Base-by-base conservation (phyloP, 2,113 vertebrate genomes). In the Sminthopsis crassicaudata region DNA sequence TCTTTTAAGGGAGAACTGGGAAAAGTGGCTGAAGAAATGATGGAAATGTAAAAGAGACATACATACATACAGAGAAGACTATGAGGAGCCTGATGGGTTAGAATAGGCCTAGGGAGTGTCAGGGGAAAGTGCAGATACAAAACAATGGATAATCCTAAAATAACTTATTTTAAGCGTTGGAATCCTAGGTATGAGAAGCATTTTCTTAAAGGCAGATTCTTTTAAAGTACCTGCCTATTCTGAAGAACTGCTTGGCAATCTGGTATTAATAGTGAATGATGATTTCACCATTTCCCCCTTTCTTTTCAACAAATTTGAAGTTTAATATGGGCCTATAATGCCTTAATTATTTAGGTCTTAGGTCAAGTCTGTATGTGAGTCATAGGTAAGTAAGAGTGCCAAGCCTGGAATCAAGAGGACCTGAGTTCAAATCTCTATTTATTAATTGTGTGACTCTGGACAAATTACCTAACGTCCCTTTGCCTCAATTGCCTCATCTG, bases 141-240 rank as follows among this genome's bases (percentile, higher is more conserved):
- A 76, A 76, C 60, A 76, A n/a, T n/a, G n/a, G 60, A n/a, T 76
- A 76, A 76, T 76, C 60, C 60, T 76, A 76, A 76, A 76, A 76
- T n/a, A 76, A 76, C 36, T 36, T 67, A 76, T 76, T 76, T 76
- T n/a, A 76, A 76, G 60, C 36, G n/a, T 60, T 76, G 60, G 60
- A 76, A 76, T 76, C 60, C 30, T 16, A n/a, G 60, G 60, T 76
- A 84, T 84, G 67, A 84, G 67, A 84, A 84, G n/a, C 67, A 84
- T 84, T 84, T 84, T 84, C 67, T 84, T 84, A 42, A 19, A 67
- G 60, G 60, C 30, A 67, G 60, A 36, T 84, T 84, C n/a, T n/a
- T 42, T 84, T 42, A n/a, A 76, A 42, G 36, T 76, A 76, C 36
- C 67, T 76, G 67, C 14, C 67, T 19, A 42, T 76, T 76, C 36